Conservation (phyloP, 2,888 invertebrate species). For the Nomada fucata region DNA sequence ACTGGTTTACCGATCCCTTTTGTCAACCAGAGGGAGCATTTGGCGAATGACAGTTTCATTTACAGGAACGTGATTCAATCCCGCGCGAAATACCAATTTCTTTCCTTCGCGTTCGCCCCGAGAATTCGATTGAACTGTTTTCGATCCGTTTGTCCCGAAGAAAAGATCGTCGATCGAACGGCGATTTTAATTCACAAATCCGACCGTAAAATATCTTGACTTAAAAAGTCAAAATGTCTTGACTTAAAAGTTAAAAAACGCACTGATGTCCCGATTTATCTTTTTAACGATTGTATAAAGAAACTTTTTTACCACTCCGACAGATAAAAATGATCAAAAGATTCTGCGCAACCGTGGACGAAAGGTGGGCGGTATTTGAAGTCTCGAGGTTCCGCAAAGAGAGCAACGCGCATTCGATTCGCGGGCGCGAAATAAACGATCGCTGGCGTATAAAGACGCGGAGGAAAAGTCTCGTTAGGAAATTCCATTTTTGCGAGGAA, state of each 20-base stretch:
- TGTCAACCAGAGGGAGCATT: constrained; percentile 10
- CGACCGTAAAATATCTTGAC: too few relatives aligned
- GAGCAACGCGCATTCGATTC: background rate
- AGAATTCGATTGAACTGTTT: too few relatives aligned
- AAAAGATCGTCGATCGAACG: too few relatives aligned
- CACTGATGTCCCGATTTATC: background rate
- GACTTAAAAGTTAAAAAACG: too few relatives aligned
- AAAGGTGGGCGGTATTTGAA: too few relatives aligned
- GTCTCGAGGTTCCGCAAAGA: background rate
- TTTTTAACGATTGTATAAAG: background rate
- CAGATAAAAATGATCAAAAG: background rate
- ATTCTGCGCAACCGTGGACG: background rate
- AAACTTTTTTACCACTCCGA: background rate
- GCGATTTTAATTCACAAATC: too few relatives aligned
- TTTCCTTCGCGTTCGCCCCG: background rate
- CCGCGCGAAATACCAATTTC: background rate
- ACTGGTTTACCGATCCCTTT: constrained; percentile 45
- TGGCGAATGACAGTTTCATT: constrained; percentile 50
- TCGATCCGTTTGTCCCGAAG: too few relatives aligned
- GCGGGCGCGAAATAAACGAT: background rate
- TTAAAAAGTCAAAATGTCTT: too few relatives aligned
- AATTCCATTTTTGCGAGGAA: constrained; percentile 41
- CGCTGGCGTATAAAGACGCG: background rate
- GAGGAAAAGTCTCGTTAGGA: constrained; percentile 34
- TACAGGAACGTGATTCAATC: constrained; percentile 6